These are phyloP conservation scores for Menura novaehollandiae DNA, from an alignment of 2,113 vertebrate species.

Conservation along the genomic window DNA sequence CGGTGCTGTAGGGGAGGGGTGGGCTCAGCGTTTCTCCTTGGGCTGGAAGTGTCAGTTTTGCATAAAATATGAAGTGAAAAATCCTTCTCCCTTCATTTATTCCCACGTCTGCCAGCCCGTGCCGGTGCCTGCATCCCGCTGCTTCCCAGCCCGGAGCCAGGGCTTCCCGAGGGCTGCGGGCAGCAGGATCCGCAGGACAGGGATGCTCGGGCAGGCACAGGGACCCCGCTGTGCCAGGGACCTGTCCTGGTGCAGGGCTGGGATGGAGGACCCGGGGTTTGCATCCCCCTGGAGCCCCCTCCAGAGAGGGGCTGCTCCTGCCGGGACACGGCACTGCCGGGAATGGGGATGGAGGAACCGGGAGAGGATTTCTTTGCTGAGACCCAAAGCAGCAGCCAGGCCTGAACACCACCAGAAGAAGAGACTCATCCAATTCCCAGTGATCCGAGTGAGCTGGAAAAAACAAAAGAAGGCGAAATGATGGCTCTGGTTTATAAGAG, in stretches of 20 bases:
- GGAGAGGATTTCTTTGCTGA: background rate
- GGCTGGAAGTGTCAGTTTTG: background rate
- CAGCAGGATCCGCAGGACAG: background rate
- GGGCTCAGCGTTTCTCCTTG: background rate
- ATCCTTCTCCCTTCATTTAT: background rate
- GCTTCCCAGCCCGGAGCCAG: background rate
- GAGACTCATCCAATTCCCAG: background rate
- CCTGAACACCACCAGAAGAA: background rate
- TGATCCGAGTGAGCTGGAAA: background rate
- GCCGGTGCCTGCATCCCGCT: background rate
- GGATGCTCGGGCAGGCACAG: background rate
- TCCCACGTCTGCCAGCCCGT: background rate
- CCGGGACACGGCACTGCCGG: background rate
- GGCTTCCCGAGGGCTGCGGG: background rate
- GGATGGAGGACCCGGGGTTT: fast-evolving
- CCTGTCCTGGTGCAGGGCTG: fast-evolving
- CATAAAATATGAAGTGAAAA: background rate
- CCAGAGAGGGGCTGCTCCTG: background rate
- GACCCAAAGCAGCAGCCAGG: background rate
- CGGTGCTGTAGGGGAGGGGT: background rate
- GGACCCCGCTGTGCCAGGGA: fast-evolving
- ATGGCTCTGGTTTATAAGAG: background rate
- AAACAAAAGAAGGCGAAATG: background rate
- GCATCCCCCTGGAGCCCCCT: background rate
- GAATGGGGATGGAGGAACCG: background rate